phyloP scores from a whole-genome alignment of 2,797 vertebrate genomes.

The Sciaenops ocellatus region DNA sequence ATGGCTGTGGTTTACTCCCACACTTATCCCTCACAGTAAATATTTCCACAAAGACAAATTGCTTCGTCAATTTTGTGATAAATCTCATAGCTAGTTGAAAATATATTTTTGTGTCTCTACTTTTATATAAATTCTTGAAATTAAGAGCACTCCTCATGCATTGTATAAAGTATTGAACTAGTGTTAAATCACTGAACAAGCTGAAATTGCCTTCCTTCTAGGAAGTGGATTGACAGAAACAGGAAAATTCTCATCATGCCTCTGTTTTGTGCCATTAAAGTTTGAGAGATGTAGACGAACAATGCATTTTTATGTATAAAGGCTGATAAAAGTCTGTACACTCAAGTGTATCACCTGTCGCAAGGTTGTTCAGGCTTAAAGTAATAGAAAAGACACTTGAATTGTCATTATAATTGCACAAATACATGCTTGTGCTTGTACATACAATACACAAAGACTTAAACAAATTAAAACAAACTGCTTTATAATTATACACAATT shows the following conservation, averaged over 20 bases:
- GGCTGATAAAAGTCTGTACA: slow-evolving; percentile 14
- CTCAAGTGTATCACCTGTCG: slow-evolving; percentile 18
- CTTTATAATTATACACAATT: slow-evolving; percentile 29
- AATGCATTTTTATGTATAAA: background rate
- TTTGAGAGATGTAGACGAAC: slow-evolving; percentile 19
- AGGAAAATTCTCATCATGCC: background rate
- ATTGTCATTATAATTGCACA: slow-evolving; percentile 17
- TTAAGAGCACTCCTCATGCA: background rate
- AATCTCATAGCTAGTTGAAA: background rate
- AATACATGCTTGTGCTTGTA: slow-evolving; percentile 37
- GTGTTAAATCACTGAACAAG: slow-evolving; percentile 5
- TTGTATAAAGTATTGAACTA: background rate
- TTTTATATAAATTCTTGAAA: slow-evolving; percentile 20
- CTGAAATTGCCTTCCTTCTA: background rate
- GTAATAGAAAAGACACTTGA: background rate
- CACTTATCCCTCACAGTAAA: slow-evolving; percentile 18
- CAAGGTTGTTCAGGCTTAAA: slow-evolving; percentile 5
- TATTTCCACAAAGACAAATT: slow-evolving; percentile 13
- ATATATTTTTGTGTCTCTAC: background rate
- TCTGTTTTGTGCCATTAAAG: slow-evolving; percentile 7
- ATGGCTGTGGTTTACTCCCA: slow-evolving; percentile 29
- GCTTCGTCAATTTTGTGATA: slow-evolving; percentile 25
- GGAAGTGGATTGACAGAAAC: slow-evolving; percentile 3
- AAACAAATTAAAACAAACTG: slow-evolving; percentile 29
- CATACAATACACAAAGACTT: slow-evolving; percentile 31